Conservation (phyloP, 2,888 invertebrate genomes). For the Linnaemya vulpina region DNA sequence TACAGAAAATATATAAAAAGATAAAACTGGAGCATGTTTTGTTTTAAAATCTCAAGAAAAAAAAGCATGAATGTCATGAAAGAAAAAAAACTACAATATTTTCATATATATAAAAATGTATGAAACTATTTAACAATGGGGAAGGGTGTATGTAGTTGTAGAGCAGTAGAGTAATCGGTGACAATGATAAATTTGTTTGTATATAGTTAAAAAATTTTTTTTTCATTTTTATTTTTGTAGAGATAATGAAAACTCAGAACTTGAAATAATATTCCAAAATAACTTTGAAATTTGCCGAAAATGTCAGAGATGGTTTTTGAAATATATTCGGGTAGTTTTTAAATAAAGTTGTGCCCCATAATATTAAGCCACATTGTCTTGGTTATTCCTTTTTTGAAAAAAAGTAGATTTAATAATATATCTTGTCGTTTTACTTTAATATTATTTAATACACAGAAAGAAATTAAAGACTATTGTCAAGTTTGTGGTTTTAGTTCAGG, state of each 20-base stretch:
- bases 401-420: no score
- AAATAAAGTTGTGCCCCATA: background rate
- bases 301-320: background rate
- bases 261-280: conserved; percentile 13
- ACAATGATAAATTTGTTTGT: conserved; percentile 31
- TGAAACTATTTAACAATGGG: conserved; percentile 57
- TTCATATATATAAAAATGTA: conserved; percentile 52
- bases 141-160: conserved; percentile 8
- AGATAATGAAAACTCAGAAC: conserved; percentile 8
- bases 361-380: background rate
- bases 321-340: background rate
- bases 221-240: background rate
- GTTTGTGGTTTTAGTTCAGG: no score
- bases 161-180: conserved; percentile 16
- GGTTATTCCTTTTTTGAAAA: no score
- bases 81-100: conserved; percentile 21
- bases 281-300: conserved; percentile 36
- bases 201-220: background rate
- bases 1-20: conserved; percentile 47
- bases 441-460: no score
- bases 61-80: background rate
- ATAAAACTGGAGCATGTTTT: conserved; percentile 72
- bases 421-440: no score
- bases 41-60: conserved; percentile 51
- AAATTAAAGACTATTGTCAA: no score